Evolutionary conservation across 23 tunicate genomes (phyloP), one percentile per base, ranked within the genome.

Genomic region (Pegea sp.): DNA sequence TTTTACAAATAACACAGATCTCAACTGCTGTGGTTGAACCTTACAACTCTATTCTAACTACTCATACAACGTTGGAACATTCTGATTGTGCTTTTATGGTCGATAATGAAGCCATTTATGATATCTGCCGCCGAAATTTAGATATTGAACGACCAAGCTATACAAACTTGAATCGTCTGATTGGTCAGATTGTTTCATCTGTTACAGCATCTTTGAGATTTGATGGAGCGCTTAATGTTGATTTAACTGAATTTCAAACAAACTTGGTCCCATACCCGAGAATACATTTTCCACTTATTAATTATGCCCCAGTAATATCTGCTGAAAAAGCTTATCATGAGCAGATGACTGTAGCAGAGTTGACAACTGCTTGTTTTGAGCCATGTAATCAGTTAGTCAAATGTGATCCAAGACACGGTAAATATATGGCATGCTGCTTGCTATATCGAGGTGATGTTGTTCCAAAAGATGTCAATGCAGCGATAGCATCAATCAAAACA

Each of bases 371-470:
- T 1, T 79, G 93, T 52, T 79, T 79, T 49, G 93, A 79, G 53
- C 93, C 93, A 26, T 61, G 62, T 27, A 79, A 79, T 52, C 93
- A 79, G 72, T 71, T 79, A 80, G 93, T 79, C 42, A 79, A 79
- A 62, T 79, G 93, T 57, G 93, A 79, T 53, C 93, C 93, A 2
- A 73, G 93, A 11, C 80, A 72, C 73, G 93, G 93, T 31, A 79
- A 79, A 56, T 79, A 79, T 68, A 79, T 79, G 93, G 93, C 93
- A 13, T 79, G 93, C 69, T 79, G 93, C 51, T 54, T 79, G 79
- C 55, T 79, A 52, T 79, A 71, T 67, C 58, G 93, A 7, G 93
- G 93, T 29, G 93, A 79, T 53, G 93, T 79, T 57, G 93, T 71
- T 2, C 93, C 93, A n/a, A 79, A 79, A 53, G 93, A 79, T 48